Percentiles rank a stretch among this genome's conserved stretches.
phyloP scores from a whole-genome alignment of 1,140 invertebrate genomes.

The Thaumatotibia leucotreta region DNA sequence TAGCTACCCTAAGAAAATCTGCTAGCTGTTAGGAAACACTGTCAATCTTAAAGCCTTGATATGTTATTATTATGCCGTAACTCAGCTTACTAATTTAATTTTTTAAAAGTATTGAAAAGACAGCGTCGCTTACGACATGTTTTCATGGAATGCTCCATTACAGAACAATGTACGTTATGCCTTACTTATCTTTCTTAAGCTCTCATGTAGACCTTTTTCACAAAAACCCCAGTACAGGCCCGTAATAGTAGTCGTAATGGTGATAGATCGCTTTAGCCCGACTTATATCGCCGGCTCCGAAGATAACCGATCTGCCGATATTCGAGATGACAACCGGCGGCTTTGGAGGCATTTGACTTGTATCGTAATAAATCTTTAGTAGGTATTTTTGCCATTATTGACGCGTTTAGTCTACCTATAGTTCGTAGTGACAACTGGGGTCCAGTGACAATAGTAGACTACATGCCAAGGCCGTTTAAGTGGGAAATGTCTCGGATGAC shows the following conservation, averaged over 20 bases:
- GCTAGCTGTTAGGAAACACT: no score
- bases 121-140: no score
- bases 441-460: no score
- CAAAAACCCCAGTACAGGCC: conserved; percentile 1
- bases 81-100: no score
- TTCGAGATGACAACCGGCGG: not conserved
- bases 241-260: conserved; percentile 7
- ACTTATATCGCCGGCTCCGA: not conserved
- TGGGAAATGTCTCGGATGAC: no score
- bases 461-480: no score
- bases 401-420: not conserved
- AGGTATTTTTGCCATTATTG: not conserved
- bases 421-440: no score
- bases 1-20: no score
- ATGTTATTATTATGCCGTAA: no score
- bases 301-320: conserved; percentile 7
- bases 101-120: no score
- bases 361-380: not conserved
- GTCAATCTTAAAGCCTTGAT: no score
- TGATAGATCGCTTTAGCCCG: not conserved
- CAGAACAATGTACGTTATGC: not conserved
- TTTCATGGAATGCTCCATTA: no score
- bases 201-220: not conserved
- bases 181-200: not conserved
- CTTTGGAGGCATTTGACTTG: not conserved